Percentiles rank a stretch among this genome's conserved stretches.
Evolutionary conservation across 2,113 vertebrate species (phyloP).

Genomic region (Alectura lathami): DNA sequence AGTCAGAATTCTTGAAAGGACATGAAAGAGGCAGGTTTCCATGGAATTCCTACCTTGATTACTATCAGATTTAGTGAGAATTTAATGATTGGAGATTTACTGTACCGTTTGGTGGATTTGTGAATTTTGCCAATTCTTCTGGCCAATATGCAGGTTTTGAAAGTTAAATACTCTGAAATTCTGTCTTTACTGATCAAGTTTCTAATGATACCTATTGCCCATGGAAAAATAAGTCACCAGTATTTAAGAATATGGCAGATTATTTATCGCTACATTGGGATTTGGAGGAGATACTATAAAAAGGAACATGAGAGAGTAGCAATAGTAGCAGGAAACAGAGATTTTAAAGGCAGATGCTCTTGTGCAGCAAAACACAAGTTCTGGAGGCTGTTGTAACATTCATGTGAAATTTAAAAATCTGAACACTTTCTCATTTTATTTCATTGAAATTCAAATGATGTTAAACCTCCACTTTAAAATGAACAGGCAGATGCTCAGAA

Average conservation of each 20-base stretch:
- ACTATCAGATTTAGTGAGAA: not conserved
- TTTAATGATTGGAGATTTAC: not conserved
- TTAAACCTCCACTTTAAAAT: conserved; percentile 35
- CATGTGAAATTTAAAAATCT: conserved; percentile 30
- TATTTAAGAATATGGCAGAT: not conserved
- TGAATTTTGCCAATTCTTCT: not conserved
- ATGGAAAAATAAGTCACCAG: not conserved
- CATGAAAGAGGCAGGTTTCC: not conserved
- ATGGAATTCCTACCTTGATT: not conserved
- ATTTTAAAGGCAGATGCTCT: conserved; percentile 37
- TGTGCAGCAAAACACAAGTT: conserved; percentile 12
- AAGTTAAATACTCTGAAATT: conserved; percentile 7
- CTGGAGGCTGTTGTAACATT: conserved; percentile 11
- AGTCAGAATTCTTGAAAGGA: not conserved
- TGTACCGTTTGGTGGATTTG: not conserved
- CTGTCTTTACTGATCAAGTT: not conserved
- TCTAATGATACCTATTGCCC: not conserved
- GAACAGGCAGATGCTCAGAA: conserved; percentile 17
- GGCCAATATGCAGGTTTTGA: not conserved
- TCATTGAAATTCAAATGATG: conserved; percentile 57
- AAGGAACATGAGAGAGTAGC: not conserved
- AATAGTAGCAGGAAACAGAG: not conserved
- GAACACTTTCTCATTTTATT: conserved; percentile 34
- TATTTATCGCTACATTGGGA: not conserved
- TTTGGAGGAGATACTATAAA: not conserved